Conservation (phyloP, 2,113 vertebrate species). For the Chloropsis cyanopogon region DNA sequence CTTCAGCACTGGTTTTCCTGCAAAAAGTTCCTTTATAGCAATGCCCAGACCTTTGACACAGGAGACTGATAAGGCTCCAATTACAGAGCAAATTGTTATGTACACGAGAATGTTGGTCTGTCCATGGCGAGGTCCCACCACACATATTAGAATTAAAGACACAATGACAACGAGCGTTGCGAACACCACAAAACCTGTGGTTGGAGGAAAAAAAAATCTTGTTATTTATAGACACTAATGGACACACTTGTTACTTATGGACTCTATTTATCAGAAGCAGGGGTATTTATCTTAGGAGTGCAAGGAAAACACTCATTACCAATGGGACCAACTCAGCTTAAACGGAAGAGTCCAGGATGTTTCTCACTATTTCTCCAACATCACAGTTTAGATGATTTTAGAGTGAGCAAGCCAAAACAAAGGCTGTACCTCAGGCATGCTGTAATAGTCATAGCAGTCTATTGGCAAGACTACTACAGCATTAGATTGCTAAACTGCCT, state of each 20-base stretch:
- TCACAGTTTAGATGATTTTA: neutral
- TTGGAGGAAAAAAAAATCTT: neutral
- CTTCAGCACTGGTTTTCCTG: conserved; percentile 77
- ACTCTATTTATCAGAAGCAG: neutral
- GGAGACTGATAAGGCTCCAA: conserved; percentile 93
- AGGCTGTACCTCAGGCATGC: rapidly evolving
- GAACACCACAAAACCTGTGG: conserved; percentile 88
- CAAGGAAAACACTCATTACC: neutral
- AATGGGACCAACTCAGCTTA: rapidly evolving
- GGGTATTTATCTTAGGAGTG: neutral
- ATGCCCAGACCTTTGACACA: conserved; percentile 98
- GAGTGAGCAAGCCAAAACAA: neutral
- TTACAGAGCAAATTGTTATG: conserved; percentile 97
- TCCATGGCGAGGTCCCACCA: conserved; percentile 91
- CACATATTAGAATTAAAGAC: conserved; percentile 90
- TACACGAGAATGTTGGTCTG: conserved; percentile 97
- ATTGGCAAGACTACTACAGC: neutral
- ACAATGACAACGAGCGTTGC: conserved; percentile 88
- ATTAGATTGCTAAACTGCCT: neutral
- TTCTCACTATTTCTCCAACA: neutral
- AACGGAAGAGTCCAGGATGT: neutral
- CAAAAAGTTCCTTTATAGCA: conserved; percentile 88
- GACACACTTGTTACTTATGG: neutral
- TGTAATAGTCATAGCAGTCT: neutral
- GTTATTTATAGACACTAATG: neutral